These are phyloP conservation scores for Drosophila grimshawi DNA, from an alignment of 1,140 invertebrate species.

Conservation along the genomic window DNA sequence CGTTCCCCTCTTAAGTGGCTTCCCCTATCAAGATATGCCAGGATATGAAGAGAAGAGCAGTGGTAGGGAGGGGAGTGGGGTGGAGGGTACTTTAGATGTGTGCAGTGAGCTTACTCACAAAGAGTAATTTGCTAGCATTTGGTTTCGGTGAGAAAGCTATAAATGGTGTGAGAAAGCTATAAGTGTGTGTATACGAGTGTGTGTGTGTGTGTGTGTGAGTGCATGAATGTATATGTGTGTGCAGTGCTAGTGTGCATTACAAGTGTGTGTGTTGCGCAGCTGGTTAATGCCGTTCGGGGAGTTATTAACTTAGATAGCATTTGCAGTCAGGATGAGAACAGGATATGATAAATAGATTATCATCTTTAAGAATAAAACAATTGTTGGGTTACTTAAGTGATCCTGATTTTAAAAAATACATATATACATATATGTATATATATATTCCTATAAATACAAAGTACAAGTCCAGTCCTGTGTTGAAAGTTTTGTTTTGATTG, in stretches of 20 bases:
- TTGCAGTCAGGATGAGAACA: constrained; percentile 9
- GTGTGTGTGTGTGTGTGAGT: too few species aligned
- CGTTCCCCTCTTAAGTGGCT: constrained; percentile 69
- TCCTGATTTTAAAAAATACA: background rate
- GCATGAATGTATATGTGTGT: too few species aligned
- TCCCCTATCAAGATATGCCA: constrained; percentile 26
- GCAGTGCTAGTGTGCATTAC: too few species aligned
- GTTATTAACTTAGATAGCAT: constrained; percentile 28
- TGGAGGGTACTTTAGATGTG: background rate
- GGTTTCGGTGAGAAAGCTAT: constrained; percentile 19
- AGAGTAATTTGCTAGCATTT: constrained; percentile 58
- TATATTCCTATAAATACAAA: too few species aligned
- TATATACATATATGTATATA: too few species aligned
- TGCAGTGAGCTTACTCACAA: constrained; percentile 55
- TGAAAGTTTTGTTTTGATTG: too few species aligned
- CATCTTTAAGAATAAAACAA: background rate
- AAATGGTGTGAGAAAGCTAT: too few species aligned
- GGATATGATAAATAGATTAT: constrained; percentile 17
- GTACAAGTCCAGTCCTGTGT: too few species aligned
- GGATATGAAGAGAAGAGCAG: too few species aligned
- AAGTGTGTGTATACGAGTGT: constrained; percentile 38
- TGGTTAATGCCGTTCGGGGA: constrained; percentile 45
- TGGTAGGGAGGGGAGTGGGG: background rate
- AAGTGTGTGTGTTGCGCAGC: constrained; percentile 32
- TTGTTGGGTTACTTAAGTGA: background rate